Percentiles rank a stretch among this genome's conserved stretches.
phyloP scores from a whole-genome alignment of 92 coral and sea anemone genomes.

The Parazoanthus darwini region DNA sequence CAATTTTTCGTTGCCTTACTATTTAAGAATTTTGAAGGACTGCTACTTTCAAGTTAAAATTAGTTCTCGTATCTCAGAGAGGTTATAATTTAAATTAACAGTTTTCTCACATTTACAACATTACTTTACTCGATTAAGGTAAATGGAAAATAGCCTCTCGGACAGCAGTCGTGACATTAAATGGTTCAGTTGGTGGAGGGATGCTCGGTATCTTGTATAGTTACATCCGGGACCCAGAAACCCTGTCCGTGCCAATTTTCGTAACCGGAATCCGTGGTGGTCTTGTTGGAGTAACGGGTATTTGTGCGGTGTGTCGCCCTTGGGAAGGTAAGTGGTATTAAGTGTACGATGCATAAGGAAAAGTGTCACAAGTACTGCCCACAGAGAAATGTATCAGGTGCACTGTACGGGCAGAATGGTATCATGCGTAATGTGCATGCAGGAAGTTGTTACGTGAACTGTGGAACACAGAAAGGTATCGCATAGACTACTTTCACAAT shows the following conservation, averaged over 20 bases:
- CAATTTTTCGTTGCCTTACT: too few species aligned
- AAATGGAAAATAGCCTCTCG: slow-evolving; percentile 38
- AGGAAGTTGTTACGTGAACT: background rate
- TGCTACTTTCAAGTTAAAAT: too few species aligned
- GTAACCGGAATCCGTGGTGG: slow-evolving; percentile 93
- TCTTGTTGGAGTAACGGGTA: slow-evolving; percentile 82
- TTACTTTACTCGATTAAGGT: background rate
- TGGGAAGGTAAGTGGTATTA: slow-evolving; percentile 64
- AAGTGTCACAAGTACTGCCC: too few species aligned
- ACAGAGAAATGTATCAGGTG: background rate
- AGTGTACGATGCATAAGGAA: background rate
- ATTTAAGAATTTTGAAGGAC: too few species aligned
- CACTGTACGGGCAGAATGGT: background rate
- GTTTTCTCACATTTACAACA: background rate
- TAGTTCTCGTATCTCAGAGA: too few species aligned
- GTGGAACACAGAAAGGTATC: too few species aligned
- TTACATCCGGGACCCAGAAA: slow-evolving; percentile 50
- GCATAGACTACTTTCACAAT: too few species aligned
- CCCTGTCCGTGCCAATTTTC: slow-evolving; percentile 67
- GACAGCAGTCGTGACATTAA: slow-evolving; percentile 40
- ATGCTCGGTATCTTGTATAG: slow-evolving; percentile 53
- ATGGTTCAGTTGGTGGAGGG: slow-evolving; percentile 45
- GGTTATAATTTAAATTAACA: too few species aligned
- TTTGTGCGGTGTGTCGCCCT: slow-evolving; percentile 80
- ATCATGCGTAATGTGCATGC: too few species aligned